Conservation (phyloP, 1,140 invertebrate species). For the Hydropsyche tenuis region DNA sequence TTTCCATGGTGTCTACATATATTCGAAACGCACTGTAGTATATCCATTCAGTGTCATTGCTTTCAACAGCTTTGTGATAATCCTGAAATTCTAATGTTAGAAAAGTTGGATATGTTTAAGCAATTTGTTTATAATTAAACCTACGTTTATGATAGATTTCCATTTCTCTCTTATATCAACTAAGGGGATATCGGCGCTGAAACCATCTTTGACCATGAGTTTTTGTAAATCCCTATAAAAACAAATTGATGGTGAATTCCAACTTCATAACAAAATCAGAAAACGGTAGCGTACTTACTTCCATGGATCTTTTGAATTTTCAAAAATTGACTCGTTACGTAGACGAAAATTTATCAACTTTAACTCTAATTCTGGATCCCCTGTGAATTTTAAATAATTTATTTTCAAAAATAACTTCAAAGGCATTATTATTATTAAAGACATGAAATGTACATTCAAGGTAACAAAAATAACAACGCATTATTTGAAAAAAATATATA, state of each 20-base stretch:
- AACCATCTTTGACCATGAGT: conserved; percentile 29
- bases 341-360: conserved; percentile 39
- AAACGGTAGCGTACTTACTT: conserved; percentile 31
- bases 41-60: conserved; percentile 43
- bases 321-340: conserved; percentile 45
- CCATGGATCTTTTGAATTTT: conserved; percentile 43
- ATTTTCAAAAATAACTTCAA: too few relatives aligned
- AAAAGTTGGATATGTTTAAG: neutral
- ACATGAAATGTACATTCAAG: neutral
- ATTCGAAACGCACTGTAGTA: conserved; percentile 43
- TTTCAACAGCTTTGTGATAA: conserved; percentile 37
- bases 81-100: conserved; percentile 39
- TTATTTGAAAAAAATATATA: conserved; percentile 32
- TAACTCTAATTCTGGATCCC: conserved; percentile 36
- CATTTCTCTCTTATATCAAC: conserved; percentile 47
- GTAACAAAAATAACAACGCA: neutral
- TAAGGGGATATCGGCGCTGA: conserved; percentile 23
- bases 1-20: conserved; percentile 32
- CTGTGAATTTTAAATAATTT: conserved; percentile 31
- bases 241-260: neutral
- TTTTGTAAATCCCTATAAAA: conserved; percentile 40
- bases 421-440: too few relatives aligned
- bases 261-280: conserved; percentile 11
- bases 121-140: neutral
- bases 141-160: conserved; percentile 8